phyloP scores from a whole-genome alignment of 1,140 invertebrate species.

The Caenorhabditis latens region DNA sequence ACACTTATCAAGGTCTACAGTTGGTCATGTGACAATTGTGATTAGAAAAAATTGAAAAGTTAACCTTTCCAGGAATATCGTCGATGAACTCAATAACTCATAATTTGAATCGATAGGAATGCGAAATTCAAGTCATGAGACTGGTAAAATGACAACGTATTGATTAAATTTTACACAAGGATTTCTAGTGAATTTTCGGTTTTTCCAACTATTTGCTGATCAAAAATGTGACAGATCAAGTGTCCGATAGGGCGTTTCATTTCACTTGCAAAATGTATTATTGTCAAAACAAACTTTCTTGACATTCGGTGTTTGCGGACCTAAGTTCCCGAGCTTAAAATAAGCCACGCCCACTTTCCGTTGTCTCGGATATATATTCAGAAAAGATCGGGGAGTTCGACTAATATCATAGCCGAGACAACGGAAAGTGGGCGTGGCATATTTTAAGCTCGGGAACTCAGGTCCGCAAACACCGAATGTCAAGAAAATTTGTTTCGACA shows the following conservation, averaged over 20 bases:
- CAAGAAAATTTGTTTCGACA: no score
- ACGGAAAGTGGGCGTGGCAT: no score
- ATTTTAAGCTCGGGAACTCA: no score
- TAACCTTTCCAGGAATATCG: background rate
- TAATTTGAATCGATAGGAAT: constrained; percentile 12
- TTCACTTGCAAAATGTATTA: background rate
- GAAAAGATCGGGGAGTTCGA: no score
- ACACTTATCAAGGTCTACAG: background rate
- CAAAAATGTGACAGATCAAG: constrained; percentile 32
- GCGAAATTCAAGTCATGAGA: background rate
- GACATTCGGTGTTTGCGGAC: no score
- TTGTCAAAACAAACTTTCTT: no score
- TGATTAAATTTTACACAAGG: background rate
- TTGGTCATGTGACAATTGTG: constrained; percentile 24
- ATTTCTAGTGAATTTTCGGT: background rate
- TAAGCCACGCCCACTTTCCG: no score
- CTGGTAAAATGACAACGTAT: constrained; percentile 1
- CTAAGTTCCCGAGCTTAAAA: no score
- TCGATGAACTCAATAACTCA: background rate
- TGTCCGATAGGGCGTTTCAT: background rate
- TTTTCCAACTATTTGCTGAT: background rate
- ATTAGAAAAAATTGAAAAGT: constrained; percentile 1
- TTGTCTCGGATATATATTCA: no score
- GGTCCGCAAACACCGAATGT: no score
- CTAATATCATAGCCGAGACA: no score